Conservation (phyloP, 1,140 invertebrate genomes). For the Acyrthosiphon pisum region DNA sequence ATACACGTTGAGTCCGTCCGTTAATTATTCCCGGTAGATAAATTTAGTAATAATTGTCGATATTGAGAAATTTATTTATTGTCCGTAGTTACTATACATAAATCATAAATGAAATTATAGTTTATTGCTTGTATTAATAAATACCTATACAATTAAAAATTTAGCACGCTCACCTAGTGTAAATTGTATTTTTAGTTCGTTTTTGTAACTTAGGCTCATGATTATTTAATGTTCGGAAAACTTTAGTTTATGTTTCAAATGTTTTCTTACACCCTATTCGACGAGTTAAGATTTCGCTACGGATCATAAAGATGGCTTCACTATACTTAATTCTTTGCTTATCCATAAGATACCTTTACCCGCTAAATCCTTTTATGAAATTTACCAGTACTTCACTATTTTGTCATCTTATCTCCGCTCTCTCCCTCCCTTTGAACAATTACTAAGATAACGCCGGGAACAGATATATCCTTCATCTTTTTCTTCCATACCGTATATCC, state of each 20-base stretch:
- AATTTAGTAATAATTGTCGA: too few relatives aligned
- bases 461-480: conserved; percentile 11
- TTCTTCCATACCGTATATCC: background rate
- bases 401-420: background rate
- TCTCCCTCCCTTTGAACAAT: background rate
- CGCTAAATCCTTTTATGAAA: background rate
- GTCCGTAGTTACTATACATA: too few relatives aligned
- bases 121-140: too few relatives aligned
- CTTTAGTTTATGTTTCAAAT: background rate
- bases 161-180: too few relatives aligned
- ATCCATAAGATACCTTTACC: background rate
- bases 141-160: too few relatives aligned
- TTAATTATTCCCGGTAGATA: too few relatives aligned
- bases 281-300: background rate
- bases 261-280: background rate
- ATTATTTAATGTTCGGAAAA: background rate
- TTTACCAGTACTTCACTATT: background rate
- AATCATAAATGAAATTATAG: too few relatives aligned
- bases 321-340: background rate
- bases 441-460: background rate
- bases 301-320: background rate
- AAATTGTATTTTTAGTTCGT: background rate
- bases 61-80: too few relatives aligned
- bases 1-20: too few relatives aligned
- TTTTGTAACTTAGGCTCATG: background rate